phyloP scores from a whole-genome alignment of 2,888 invertebrate species.

The Cephus runcator region DNA sequence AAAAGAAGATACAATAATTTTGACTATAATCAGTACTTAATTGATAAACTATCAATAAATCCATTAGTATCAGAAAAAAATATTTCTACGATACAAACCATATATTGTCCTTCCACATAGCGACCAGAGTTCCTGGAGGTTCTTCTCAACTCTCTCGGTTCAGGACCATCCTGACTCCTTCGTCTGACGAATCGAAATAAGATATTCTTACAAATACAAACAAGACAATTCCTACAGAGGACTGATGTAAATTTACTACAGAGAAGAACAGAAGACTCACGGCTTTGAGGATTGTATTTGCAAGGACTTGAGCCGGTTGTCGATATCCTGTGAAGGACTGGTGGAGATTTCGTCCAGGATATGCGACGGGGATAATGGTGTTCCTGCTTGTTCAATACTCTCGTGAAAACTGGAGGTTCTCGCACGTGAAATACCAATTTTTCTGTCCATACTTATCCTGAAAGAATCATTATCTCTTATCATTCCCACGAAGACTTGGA shows the following conservation, averaged over 20 bases:
- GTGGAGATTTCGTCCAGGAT: conserved; percentile 51
- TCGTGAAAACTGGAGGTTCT: conserved; percentile 50
- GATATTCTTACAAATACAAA: neutral
- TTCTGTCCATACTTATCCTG: neutral
- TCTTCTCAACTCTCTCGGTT: conserved; percentile 54
- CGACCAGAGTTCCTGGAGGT: conserved; percentile 59
- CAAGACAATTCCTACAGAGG: conserved; percentile 4
- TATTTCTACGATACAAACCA: conserved; percentile 42
- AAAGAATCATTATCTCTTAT: neutral
- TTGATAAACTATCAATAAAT: neutral
- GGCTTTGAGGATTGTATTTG: conserved; percentile 53
- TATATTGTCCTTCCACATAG: conserved; percentile 59
- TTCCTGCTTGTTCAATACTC: conserved; percentile 44
- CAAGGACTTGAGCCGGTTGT: conserved; percentile 55
- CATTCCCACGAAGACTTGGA: neutral
- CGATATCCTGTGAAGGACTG: conserved; percentile 58
- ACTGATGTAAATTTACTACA: conserved; percentile 10
- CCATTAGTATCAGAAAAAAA: neutral
- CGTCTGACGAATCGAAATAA: conserved; percentile 23
- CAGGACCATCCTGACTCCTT: conserved; percentile 49
- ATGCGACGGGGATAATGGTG: conserved; percentile 48
- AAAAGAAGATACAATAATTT: conserved; percentile 22
- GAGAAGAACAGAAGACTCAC: conserved; percentile 39
- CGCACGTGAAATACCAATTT: conserved; percentile 18
- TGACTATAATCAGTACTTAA: neutral